Evolutionary conservation across 2,888 invertebrate species (phyloP).

Genomic region (Drosophila merina): DNA sequence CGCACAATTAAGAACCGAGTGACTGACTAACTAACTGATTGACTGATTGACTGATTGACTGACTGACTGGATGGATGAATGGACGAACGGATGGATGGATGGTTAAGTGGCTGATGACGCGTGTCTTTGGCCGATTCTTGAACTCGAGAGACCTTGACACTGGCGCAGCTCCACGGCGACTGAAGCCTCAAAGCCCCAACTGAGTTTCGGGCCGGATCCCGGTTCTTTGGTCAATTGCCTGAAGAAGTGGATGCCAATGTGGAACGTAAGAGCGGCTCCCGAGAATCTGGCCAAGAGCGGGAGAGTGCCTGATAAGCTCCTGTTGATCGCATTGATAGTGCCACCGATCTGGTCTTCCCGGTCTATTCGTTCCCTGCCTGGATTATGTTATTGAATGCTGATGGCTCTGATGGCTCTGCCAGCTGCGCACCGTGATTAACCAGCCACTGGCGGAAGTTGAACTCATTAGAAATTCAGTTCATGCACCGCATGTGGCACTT

Average conservation of each 20-base stretch:
- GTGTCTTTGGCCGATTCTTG: constrained; percentile 57
- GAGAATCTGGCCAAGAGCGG: constrained; percentile 22
- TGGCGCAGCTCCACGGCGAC: constrained; percentile 84
- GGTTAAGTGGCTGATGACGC: constrained; percentile 32
- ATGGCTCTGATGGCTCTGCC: constrained; percentile 7
- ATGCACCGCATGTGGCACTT: constrained; percentile 46
- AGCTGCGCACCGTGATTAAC: constrained; percentile 18
- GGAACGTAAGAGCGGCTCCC: constrained; percentile 60
- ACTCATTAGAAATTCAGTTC: constrained; percentile 69
- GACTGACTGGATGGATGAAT: not conserved
- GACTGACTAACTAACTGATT: constrained; percentile 22
- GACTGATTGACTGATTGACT: constrained; percentile 20
- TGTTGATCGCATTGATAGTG: constrained; percentile 39
- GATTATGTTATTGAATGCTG: constrained; percentile 16
- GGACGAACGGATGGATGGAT: not conserved
- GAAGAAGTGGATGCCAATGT: constrained; percentile 63
- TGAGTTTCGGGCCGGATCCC: constrained; percentile 66
- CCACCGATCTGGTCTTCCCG: constrained; percentile 5
- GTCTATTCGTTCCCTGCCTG: not conserved
- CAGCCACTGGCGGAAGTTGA: constrained; percentile 60
- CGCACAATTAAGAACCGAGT: constrained; percentile 35
- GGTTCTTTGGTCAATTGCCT: constrained; percentile 76
- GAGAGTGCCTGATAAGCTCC: constrained; percentile 58
- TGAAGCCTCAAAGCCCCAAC: constrained; percentile 66
- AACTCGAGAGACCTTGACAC: constrained; percentile 85